Evolutionary conservation across 2,113 vertebrate species (phyloP).

Genomic region (Pseudois nayaur): DNA sequence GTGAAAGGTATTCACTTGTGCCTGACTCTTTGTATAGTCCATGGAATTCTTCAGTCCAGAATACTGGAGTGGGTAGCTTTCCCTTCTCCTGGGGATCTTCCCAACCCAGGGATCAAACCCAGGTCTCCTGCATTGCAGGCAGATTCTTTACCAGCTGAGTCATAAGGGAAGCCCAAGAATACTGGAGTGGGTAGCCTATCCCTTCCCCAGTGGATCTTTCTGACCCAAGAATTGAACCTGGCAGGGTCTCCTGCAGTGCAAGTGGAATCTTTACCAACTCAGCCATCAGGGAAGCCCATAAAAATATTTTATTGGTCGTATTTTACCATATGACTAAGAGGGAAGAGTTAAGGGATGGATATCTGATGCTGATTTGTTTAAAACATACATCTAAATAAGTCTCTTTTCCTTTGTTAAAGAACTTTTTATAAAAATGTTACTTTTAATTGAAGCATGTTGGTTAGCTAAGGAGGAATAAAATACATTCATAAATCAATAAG

Average conservation of each 20-base stretch:
- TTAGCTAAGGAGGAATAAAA: background rate
- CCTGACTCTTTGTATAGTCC: background rate
- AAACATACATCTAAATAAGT: background rate
- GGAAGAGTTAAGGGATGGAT: background rate
- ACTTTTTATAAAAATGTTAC: background rate
- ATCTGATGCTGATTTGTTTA: background rate
- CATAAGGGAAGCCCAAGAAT: background rate
- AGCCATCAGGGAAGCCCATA: background rate
- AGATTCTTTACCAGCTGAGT: background rate
- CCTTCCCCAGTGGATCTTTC: background rate
- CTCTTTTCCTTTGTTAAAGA: background rate
- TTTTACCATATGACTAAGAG: background rate
- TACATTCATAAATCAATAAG: background rate
- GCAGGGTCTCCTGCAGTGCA: background rate
- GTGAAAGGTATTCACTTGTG: background rate
- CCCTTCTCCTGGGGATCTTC: background rate
- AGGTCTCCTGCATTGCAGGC: background rate
- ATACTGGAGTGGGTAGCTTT: background rate
- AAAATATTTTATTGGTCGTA: background rate
- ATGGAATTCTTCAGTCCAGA: background rate
- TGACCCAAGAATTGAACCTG: background rate
- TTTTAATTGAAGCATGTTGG: constrained; percentile 3
- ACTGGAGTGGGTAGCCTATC: background rate
- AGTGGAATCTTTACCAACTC: background rate
- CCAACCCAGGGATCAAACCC: background rate